Conservation (phyloP, 2,113 vertebrate genomes). For the Otis tarda region DNA sequence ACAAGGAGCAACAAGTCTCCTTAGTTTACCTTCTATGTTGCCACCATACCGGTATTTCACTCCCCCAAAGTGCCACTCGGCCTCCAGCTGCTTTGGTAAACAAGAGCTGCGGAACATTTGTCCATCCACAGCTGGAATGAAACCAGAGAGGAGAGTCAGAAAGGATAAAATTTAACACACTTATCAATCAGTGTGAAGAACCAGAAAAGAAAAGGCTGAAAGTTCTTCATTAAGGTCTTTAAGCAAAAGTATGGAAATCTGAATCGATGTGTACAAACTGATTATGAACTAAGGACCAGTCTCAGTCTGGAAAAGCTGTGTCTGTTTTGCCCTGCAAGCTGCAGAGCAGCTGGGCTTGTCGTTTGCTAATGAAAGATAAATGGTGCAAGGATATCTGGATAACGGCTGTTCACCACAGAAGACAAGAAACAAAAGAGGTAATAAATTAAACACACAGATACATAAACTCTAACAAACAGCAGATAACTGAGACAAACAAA, state of each 20-base stretch:
- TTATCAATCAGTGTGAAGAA: background rate
- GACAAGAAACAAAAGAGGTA: background rate
- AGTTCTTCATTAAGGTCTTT: background rate
- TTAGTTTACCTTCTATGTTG: constrained; percentile 86
- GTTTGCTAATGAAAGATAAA: background rate
- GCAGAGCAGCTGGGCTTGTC: background rate
- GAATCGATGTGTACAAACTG: background rate
- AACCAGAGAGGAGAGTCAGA: background rate
- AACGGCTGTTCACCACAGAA: background rate
- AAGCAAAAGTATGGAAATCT: background rate
- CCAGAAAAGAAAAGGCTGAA: background rate
- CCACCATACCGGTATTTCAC: constrained; percentile 91
- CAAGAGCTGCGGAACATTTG: constrained; percentile 87
- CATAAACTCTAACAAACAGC: background rate
- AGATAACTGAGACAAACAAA: background rate
- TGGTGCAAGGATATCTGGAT: background rate
- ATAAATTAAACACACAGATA: background rate
- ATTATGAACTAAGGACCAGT: background rate
- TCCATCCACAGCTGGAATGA: constrained; percentile 68
- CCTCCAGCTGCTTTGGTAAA: constrained; percentile 88
- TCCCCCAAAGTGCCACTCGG: constrained; percentile 90
- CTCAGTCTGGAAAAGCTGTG: background rate
- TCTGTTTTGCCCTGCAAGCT: background rate
- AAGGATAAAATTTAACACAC: background rate
- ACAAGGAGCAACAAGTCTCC: background rate